Conservation (phyloP, 1,140 invertebrate species). For the Drosophila lacteicornis region DNA sequence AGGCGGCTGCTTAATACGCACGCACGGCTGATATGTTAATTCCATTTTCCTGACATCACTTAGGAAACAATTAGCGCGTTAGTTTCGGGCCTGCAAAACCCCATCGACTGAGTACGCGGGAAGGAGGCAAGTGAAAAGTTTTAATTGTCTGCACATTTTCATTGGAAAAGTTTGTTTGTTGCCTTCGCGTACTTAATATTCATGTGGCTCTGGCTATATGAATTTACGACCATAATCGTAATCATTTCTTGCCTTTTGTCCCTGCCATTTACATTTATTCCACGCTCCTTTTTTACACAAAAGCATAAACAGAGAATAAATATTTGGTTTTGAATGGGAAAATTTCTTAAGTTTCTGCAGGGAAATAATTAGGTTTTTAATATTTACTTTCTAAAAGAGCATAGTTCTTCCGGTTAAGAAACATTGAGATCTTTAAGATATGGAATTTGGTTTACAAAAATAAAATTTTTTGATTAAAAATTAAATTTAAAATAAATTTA, state of each 20-base stretch:
- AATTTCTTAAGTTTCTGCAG: background rate
- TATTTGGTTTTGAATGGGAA: background rate
- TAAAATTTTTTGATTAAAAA: fast-evolving
- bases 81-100: slow-evolving; percentile 40
- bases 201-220: slow-evolving; percentile 38
- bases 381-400: background rate
- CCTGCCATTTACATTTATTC: slow-evolving; percentile 62
- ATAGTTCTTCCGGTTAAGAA: no score
- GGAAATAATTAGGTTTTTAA: no score
- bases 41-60: slow-evolving; percentile 68
- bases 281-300: slow-evolving; percentile 27
- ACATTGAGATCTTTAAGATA: no score
- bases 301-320: slow-evolving; percentile 11
- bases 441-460: no score
- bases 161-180: slow-evolving; percentile 75
- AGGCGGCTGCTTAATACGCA: slow-evolving; percentile 49
- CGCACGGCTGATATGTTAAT: slow-evolving; percentile 80
- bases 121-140: slow-evolving; percentile 74
- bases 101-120: slow-evolving; percentile 15
- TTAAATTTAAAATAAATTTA: no score
- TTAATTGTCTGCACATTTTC: slow-evolving; percentile 79
- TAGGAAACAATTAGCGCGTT: slow-evolving; percentile 75
- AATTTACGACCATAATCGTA: slow-evolving; percentile 66
- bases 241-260: slow-evolving; percentile 73
- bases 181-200: slow-evolving; percentile 45